A percentile compares a stretch with the other conserved stretches of the same genome.
These are phyloP conservation scores for Gobio occitaniae DNA, from an alignment of 2,797 vertebrate genomes.

Conservation along the genomic window DNA sequence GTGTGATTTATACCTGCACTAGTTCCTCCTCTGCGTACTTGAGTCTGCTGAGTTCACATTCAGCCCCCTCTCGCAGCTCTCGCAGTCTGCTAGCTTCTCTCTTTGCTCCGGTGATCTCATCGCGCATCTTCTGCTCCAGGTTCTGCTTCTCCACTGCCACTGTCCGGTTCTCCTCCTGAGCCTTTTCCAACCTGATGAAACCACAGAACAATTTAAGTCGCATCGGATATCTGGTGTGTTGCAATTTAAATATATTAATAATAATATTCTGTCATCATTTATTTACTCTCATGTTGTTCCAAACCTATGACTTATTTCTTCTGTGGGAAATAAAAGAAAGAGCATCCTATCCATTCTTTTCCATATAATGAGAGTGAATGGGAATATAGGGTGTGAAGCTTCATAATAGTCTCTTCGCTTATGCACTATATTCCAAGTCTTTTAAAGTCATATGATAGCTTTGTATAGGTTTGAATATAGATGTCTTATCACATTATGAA, in stretches of 20 bases:
- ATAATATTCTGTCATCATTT: neutral
- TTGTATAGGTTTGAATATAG: neutral
- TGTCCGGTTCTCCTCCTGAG: slow-evolving; percentile 97
- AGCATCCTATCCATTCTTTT: neutral
- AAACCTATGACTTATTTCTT: neutral
- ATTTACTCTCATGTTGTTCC: neutral
- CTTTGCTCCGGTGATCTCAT: slow-evolving; percentile 94
- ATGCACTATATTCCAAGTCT: neutral
- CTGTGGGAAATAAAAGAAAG: neutral
- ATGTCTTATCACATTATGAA: neutral
- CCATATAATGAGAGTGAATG: neutral
- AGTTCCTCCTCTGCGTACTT: slow-evolving; percentile 97
- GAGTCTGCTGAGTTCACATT: slow-evolving; percentile 93
- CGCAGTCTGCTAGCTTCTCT: slow-evolving; percentile 91
- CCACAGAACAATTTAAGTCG: neutral
- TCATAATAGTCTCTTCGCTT: neutral
- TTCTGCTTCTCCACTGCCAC: slow-evolving; percentile 99
- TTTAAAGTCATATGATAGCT: neutral
- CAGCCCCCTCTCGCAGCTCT: slow-evolving; percentile 92
- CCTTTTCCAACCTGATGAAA: slow-evolving; percentile 89
- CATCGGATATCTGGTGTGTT: neutral
- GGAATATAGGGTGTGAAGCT: neutral
- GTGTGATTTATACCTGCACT: slow-evolving; percentile 83
- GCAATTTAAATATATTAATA: neutral
- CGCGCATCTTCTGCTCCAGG: slow-evolving; percentile 96